phyloP scores from a whole-genome alignment of 2,888 invertebrate species.

The Nudaria mundana region DNA sequence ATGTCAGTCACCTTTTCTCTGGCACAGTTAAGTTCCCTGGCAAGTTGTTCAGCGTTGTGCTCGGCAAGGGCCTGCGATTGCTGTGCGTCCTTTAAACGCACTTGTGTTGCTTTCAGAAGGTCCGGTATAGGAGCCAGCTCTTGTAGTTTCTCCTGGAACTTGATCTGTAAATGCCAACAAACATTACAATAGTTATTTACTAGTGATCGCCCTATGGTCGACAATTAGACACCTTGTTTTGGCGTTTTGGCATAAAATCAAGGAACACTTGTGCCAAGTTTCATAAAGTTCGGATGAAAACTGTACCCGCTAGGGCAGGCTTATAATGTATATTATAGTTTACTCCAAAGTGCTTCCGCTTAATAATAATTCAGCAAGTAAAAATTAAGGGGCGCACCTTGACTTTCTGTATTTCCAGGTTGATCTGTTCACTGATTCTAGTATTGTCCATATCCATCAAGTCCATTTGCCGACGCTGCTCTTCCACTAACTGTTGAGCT shows the following conservation, averaged over 20 bases:
- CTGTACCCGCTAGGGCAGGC: no score
- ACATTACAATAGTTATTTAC: no score
- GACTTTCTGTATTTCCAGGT: slow-evolving; percentile 85
- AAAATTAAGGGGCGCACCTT: slow-evolving; percentile 79
- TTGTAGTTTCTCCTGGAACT: slow-evolving; percentile 87
- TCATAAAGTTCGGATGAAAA: no score
- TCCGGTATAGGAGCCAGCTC: slow-evolving; percentile 86
- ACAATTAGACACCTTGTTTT: no score
- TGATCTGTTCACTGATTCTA: slow-evolving; percentile 86
- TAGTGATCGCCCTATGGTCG: no score
- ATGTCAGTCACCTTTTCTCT: slow-evolving; percentile 84
- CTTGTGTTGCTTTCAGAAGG: slow-evolving; percentile 84
- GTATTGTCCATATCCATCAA: slow-evolving; percentile 87
- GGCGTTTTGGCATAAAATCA: no score
- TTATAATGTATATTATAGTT: no score
- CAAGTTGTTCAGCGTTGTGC: slow-evolving; percentile 84
- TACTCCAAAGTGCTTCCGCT: no score
- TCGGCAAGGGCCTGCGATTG: slow-evolving; percentile 85
- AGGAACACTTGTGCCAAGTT: no score
- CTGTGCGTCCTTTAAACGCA: slow-evolving; percentile 85
- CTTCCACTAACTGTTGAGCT: slow-evolving; percentile 86
- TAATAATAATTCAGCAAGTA: no score
- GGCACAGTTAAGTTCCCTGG: slow-evolving; percentile 82
- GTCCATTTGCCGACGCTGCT: slow-evolving; percentile 85
- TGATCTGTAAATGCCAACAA: slow-evolving; percentile 44